Conservation (phyloP, 2,113 vertebrate species). For the Vidua chalybeata region DNA sequence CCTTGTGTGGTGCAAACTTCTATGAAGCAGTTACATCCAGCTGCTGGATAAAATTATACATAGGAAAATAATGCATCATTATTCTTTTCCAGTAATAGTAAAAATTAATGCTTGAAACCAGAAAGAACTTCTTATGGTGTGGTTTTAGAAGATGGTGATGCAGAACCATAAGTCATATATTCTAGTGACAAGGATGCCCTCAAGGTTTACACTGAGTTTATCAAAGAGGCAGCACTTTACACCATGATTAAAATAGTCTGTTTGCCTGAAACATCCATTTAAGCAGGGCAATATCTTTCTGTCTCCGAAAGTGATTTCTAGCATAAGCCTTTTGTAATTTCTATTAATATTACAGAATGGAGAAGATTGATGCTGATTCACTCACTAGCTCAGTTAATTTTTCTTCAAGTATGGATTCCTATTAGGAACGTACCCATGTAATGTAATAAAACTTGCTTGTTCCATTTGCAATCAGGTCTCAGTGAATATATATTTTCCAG, state of each 20-base stretch:
- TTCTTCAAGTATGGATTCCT: conserved; percentile 47
- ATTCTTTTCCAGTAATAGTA: background rate
- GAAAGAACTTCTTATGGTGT: background rate
- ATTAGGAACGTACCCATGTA: background rate
- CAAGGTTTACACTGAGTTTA: conserved; percentile 47
- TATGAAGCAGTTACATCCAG: background rate
- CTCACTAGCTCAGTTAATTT: conserved; percentile 60
- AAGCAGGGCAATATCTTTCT: conserved; percentile 53
- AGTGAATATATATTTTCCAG: background rate
- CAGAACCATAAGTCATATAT: conserved; percentile 10
- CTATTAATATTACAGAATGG: conserved; percentile 67
- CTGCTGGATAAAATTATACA: background rate
- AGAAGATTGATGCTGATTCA: conserved; percentile 53
- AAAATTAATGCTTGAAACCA: background rate
- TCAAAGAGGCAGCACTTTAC: conserved; percentile 31
- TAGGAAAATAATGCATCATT: background rate
- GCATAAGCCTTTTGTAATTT: conserved; percentile 56
- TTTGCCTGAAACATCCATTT: conserved; percentile 69
- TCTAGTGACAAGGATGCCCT: conserved; percentile 52
- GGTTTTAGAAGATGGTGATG: conserved; percentile 33
- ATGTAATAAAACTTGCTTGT: conserved; percentile 15
- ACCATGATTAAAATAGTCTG: conserved; percentile 68
- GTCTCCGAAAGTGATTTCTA: conserved; percentile 70
- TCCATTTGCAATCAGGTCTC: background rate
- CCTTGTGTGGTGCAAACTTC: background rate